These are phyloP conservation scores for Sminthurides aquaticus DNA, from an alignment of 2,888 invertebrate species.

Conservation along the genomic window DNA sequence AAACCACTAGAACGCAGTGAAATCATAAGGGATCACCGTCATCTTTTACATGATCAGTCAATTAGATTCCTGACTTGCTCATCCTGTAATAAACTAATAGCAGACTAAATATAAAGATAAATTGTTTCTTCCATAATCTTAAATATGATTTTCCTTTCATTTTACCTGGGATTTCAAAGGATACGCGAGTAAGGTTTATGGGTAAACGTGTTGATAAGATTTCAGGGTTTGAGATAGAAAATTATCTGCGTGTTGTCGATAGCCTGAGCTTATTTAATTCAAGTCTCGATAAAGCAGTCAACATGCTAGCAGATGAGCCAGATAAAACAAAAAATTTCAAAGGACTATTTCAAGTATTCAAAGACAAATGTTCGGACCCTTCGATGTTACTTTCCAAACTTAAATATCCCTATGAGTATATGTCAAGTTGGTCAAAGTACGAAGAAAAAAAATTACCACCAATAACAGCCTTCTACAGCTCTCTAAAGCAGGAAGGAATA, in stretches of 20 bases:
- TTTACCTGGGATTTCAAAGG: background rate
- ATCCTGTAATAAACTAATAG: background rate
- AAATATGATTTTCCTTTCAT: background rate
- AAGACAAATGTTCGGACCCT: background rate
- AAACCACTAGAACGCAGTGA: background rate
- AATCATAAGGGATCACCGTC: background rate
- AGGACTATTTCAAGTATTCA: background rate
- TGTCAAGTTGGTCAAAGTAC: background rate
- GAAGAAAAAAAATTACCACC: background rate
- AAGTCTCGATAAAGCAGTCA: background rate
- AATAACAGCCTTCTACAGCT: background rate
- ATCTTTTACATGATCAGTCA: background rate
- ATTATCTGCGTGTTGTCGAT: background rate
- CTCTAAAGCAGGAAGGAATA: background rate
- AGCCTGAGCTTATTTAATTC: background rate
- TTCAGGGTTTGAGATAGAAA: background rate
- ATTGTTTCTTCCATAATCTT: background rate
- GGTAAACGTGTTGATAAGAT: background rate
- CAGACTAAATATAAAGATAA: background rate
- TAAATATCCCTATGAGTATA: background rate
- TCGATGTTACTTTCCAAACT: background rate
- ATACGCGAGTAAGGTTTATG: background rate
- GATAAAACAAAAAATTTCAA: background rate
- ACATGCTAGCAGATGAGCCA: background rate
- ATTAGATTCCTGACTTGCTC: background rate